A percentile compares a stretch with the other conserved stretches of the same genome.
These are phyloP conservation scores for Crambe crambe DNA, from an alignment of 37 sponge, comb jelly and placozoan species.

Conservation along the genomic window DNA sequence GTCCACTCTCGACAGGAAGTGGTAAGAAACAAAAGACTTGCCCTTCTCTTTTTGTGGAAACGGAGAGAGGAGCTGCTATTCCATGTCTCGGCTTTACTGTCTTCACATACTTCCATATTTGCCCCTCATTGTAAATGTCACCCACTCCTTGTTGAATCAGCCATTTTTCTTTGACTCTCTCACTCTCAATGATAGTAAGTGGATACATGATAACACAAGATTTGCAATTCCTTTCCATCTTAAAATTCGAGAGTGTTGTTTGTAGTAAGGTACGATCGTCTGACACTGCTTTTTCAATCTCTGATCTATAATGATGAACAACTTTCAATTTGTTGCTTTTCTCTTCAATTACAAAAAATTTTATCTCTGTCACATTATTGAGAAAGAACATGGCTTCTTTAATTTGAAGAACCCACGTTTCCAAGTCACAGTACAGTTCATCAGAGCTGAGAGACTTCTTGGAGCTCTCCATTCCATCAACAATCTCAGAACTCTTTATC, in stretches of 20 bases:
- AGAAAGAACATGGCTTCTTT: constrained; percentile 48
- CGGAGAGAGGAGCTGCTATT: constrained; percentile 44
- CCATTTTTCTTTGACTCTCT: constrained; percentile 43
- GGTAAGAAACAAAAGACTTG: constrained; percentile 74
- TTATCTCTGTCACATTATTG: too few species aligned
- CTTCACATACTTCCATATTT: constrained; percentile 22
- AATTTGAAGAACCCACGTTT: constrained; percentile 47
- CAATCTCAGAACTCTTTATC: constrained; percentile 42
- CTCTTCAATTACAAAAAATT: too few species aligned
- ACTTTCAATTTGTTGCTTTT: too few species aligned
- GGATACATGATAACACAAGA: constrained; percentile 6
- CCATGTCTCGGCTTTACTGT: constrained; percentile 59
- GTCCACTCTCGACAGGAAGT: constrained; percentile 45
- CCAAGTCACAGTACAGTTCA: constrained; percentile 15
- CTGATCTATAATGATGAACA: too few species aligned
- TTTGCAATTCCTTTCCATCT: not conserved
- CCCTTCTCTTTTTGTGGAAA: not conserved
- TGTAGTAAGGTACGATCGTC: not conserved
- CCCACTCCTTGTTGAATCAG: constrained; percentile 67
- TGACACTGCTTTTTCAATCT: too few species aligned
- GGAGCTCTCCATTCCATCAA: not conserved
- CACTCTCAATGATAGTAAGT: constrained; percentile 7
- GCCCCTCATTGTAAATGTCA: constrained; percentile 12
- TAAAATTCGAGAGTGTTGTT: not conserved
- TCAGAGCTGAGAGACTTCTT: constrained; percentile 1